Evolutionary conservation across 1,140 invertebrate species (phyloP), one percentile per base, ranked within the genome.

Genomic region (Euura saliciscinereae): DNA sequence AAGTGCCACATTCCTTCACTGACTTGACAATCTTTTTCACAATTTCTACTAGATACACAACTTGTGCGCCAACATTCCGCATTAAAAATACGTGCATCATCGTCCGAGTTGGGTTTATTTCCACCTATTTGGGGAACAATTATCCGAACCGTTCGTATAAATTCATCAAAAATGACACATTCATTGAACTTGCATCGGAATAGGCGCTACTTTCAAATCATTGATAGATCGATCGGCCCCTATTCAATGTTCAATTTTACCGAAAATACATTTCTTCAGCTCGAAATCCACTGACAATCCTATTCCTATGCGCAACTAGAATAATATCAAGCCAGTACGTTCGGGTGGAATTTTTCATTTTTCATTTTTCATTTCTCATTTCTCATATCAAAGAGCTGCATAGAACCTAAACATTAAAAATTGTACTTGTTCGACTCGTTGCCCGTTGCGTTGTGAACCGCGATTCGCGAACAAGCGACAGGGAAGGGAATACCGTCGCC

Each of bases 1-100:
- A 87, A 88, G 85, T 88, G 86, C 85, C 85, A 86, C 87, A 88
- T 88, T 88, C 87, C 84, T 87, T 79, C 77, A 79, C 81, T 78
- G 82, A 84, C 82, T 84, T 84, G 83, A 84, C 85, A 86, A 82
- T 85, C 81, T 82, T 84, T 83, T 82, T 82, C 83, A 78, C 83
- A 83, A 84, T 84, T 84, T 82, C 79, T 79, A 76, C 77, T 75
- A 68, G 74, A 71, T 72, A 76, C 68, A 44, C 66, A 74, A 70
- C 66, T 73, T 42, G 68, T 13, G 43, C 10, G 13, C 13, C 51
- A 59, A n/a, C 51, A 59, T 59, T 13, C 68, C n/a, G 68, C 8
- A 69, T 43, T 43, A 69, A 42, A 5, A 13, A 69, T 46, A 44
- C 8, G 28, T 43, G 6, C 68, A 42, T 69, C 43, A n/a, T 10